Percentiles rank a stretch among this genome's conserved stretches.
Evolutionary conservation across 2,113 vertebrate genomes (phyloP).

Genomic region (Pelecanoides urinatrix): DNA sequence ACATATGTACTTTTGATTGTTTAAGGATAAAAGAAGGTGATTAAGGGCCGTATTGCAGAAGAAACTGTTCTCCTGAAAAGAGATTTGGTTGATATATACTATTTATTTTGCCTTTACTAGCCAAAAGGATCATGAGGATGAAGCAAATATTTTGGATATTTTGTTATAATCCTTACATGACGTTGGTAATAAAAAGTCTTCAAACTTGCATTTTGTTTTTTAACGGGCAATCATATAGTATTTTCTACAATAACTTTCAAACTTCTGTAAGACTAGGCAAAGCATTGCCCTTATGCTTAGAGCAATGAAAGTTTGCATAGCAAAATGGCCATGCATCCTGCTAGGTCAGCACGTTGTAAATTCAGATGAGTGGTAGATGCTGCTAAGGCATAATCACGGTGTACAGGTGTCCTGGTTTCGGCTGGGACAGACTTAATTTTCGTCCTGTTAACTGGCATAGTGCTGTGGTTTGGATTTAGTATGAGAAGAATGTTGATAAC

Average conservation of each 20-base stretch:
- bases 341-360: neutral
- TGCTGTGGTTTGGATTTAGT: no score
- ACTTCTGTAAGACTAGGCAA: neutral
- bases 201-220: neutral
- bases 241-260: neutral
- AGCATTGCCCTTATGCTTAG: neutral
- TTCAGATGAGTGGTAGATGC: neutral
- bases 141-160: neutral
- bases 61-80: neutral
- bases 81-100: neutral
- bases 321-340: neutral
- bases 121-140: neutral
- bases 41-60: neutral
- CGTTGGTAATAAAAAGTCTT: neutral
- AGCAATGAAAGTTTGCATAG: neutral
- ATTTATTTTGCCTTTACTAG: neutral
- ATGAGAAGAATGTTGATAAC: no score
- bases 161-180: neutral
- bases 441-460: no score
- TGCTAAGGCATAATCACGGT: fast-evolving
- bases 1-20: neutral
- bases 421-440: no score
- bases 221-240: neutral
- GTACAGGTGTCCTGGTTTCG: neutral
- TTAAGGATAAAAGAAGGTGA: neutral